A percentile compares a stretch with the other conserved stretches of the same genome.
Evolutionary conservation across 2,797 vertebrate species (phyloP).

Genomic region (Setipinna tenuifilis): DNA sequence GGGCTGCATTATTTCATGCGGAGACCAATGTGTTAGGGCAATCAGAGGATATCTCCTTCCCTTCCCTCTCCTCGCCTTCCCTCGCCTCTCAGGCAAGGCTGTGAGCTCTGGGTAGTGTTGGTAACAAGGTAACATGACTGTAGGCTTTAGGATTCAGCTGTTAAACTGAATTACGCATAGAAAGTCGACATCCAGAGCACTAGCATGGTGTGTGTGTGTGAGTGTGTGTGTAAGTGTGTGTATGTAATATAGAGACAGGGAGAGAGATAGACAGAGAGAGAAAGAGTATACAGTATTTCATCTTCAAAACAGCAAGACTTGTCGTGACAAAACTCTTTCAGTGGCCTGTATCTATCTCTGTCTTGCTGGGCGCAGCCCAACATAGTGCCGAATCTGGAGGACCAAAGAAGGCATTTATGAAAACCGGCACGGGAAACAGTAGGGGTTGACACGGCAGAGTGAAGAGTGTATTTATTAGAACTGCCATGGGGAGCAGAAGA

Average conservation of each 20-base stretch:
- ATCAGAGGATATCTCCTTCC: slow-evolving; percentile 62
- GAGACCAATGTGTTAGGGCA: slow-evolving; percentile 65
- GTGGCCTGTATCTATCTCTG: not conserved
- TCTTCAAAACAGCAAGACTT: not conserved
- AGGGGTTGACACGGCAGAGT: no score
- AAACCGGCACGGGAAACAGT: not conserved
- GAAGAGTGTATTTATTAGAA: not conserved
- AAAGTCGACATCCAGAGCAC: no score
- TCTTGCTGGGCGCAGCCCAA: not conserved
- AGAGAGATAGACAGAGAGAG: no score
- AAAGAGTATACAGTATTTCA: no score
- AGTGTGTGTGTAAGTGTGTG: no score
- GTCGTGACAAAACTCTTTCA: not conserved
- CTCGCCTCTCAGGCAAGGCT: not conserved
- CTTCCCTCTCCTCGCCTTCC: not conserved
- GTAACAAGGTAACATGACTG: not conserved
- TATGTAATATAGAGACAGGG: no score
- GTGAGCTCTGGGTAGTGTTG: no score
- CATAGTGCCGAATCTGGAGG: not conserved
- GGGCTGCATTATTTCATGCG: slow-evolving; percentile 59
- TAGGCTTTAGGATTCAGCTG: no score
- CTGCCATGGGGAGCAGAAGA: not conserved
- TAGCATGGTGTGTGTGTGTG: not conserved
- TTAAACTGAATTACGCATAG: no score
- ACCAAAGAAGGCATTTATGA: not conserved